phyloP scores from a whole-genome alignment of 53 echinoderm and acorn worm genomes.

The Echinometra lucunter region DNA sequence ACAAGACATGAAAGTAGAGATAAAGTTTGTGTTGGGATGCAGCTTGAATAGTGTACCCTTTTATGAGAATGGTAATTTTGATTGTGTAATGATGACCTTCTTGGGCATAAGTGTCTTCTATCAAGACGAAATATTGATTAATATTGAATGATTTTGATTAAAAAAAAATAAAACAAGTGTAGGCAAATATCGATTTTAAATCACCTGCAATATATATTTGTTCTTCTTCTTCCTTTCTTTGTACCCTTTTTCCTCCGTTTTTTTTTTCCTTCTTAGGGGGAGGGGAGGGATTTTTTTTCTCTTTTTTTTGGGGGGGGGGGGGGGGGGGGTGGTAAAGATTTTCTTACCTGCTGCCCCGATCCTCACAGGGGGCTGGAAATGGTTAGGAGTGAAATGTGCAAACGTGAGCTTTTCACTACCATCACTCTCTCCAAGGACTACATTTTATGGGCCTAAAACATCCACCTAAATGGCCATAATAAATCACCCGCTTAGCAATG shows the following conservation, averaged over 20 bases:
- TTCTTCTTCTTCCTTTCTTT: no score
- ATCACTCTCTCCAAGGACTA: slow-evolving; percentile 42
- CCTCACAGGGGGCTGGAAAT: not conserved
- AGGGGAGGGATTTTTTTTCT: not conserved
- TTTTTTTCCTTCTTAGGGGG: not conserved
- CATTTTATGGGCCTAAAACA: slow-evolving; percentile 60
- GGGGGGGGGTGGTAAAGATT: not conserved
- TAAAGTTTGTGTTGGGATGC: no score
- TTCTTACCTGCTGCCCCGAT: not conserved
- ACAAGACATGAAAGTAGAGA: no score
- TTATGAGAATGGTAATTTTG: no score
- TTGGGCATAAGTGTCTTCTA: no score
- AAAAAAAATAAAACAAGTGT: no score
- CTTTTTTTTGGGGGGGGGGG: not conserved
- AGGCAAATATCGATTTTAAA: no score
- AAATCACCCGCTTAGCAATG: slow-evolving; percentile 64
- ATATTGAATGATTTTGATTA: not conserved
- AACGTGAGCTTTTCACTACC: slow-evolving; percentile 55
- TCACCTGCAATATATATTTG: no score
- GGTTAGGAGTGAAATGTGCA: slow-evolving; percentile 47
- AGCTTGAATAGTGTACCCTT: no score
- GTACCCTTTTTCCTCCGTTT: no score
- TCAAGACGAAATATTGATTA: no score
- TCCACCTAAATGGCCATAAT: slow-evolving; percentile 61
- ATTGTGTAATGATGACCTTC: no score